Evolutionary conservation across 2,888 invertebrate species (phyloP).

Genomic region (Coelopa pilipes): DNA sequence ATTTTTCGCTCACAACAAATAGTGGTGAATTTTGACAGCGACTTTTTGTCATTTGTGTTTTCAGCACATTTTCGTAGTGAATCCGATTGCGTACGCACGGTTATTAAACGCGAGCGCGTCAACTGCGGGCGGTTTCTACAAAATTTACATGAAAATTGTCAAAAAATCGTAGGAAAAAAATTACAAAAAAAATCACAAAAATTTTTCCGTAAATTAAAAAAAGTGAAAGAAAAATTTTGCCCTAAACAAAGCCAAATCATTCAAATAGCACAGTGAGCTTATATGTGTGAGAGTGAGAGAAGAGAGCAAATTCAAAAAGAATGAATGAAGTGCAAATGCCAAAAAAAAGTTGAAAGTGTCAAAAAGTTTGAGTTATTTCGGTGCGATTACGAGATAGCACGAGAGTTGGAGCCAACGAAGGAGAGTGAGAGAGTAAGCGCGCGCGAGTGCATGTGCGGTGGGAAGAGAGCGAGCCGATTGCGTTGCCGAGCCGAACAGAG

Average conservation of each 20-base stretch:
- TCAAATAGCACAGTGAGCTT: too few species aligned
- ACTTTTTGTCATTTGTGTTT: constrained; percentile 26
- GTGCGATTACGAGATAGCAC: not conserved
- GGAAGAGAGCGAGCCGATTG: constrained; percentile 33
- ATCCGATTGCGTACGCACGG: constrained; percentile 47
- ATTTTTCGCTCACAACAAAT: not conserved
- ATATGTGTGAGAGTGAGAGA: constrained; percentile 3
- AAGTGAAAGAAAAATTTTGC: constrained; percentile 18
- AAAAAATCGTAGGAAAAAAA: not conserved
- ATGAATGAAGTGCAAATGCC: constrained; percentile 20
- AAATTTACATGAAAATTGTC: constrained; percentile 31
- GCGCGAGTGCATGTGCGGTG: not conserved
- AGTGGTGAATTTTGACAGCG: constrained; percentile 15
- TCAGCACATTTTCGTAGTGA: constrained; percentile 52
- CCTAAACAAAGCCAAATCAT: too few species aligned
- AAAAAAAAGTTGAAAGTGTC: constrained; percentile 32
- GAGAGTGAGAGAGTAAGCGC: constrained; percentile 16
- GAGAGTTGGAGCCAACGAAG: constrained; percentile 8
- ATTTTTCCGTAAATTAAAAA: constrained; percentile 20
- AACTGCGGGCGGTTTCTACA: not conserved
- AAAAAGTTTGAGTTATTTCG: constrained; percentile 26
- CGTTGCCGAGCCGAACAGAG: constrained; percentile 5
- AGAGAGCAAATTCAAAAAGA: constrained; percentile 11
- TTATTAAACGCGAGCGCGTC: constrained; percentile 29
- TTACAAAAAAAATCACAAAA: not conserved